phyloP scores from a whole-genome alignment of 2,797 vertebrate species.

The Gymnothorax javanicus region DNA sequence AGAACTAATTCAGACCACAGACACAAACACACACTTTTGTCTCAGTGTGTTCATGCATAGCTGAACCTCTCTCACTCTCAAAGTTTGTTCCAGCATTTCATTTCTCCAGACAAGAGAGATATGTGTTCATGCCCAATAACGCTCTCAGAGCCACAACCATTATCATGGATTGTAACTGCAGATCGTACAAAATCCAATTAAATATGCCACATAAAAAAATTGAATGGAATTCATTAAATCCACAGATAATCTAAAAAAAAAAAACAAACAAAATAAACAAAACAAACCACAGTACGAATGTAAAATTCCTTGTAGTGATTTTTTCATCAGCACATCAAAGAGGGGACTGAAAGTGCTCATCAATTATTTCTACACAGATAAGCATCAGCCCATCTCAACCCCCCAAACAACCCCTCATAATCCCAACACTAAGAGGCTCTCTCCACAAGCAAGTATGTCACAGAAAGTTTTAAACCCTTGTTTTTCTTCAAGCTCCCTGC shows the following conservation, averaged over 20 bases:
- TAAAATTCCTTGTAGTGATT: not conserved
- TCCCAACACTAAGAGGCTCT: not conserved
- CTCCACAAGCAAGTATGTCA: not conserved
- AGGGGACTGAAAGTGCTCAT: slow-evolving; percentile 6
- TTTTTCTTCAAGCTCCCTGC: not conserved
- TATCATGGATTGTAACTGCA: not conserved
- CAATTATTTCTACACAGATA: not conserved
- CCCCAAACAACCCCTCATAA: not conserved
- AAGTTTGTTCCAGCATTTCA: not conserved
- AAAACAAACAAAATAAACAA: not conserved
- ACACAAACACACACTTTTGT: slow-evolving; percentile 26
- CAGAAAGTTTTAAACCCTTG: slow-evolving; percentile 17
- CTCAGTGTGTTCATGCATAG: not conserved
- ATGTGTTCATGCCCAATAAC: not conserved
- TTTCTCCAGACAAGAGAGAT: slow-evolving; percentile 11
- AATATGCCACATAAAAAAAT: not conserved
- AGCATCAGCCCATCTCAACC: slow-evolving; percentile 2
- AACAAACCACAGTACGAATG: not conserved
- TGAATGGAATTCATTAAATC: not conserved
- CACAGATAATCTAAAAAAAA: slow-evolving; percentile 2
- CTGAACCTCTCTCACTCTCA: not conserved
- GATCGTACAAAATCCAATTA: slow-evolving; percentile 4
- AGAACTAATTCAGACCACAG: slow-evolving; percentile 47
- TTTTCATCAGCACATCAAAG: not conserved
- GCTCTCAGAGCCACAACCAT: not conserved